phyloP scores from a whole-genome alignment of 2,113 vertebrate species.

The Ardeotis arabs region DNA sequence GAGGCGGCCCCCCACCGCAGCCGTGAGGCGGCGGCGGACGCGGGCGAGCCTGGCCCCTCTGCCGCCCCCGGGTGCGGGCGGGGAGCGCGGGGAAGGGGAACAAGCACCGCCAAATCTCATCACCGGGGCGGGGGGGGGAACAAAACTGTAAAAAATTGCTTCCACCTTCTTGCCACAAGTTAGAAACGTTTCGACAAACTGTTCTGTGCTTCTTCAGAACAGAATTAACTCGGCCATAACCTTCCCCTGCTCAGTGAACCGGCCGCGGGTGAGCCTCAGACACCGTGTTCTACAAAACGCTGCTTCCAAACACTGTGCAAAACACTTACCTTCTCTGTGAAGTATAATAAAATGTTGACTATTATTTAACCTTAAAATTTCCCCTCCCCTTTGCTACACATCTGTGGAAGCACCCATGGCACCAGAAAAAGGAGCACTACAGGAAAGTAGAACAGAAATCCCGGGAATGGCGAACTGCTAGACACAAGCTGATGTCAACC shows the following conservation, averaged over 20 bases:
- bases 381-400: no score
- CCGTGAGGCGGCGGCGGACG: not conserved
- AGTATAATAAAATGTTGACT: not conserved
- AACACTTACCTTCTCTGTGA: not conserved
- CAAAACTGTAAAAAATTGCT: not conserved
- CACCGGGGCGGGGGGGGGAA: no score
- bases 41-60: not conserved
- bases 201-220: accelerated
- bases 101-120: no score
- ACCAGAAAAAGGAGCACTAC: not conserved
- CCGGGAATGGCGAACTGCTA: not conserved
- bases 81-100: not conserved
- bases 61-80: not conserved
- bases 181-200: not conserved
- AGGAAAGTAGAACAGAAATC: not conserved
- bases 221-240: accelerated
- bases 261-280: not conserved
- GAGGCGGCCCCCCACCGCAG: not conserved
- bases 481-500: not conserved
- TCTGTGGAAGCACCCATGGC: not conserved
- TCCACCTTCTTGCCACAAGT: not conserved
- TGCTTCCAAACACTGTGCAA: accelerated
- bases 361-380: not conserved
- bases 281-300: accelerated
- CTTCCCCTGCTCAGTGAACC: accelerated